Evolutionary conservation across 2,113 vertebrate species (phyloP), one percentile per base, ranked within the genome.

Genomic region (Nycticebus coucang): DNA sequence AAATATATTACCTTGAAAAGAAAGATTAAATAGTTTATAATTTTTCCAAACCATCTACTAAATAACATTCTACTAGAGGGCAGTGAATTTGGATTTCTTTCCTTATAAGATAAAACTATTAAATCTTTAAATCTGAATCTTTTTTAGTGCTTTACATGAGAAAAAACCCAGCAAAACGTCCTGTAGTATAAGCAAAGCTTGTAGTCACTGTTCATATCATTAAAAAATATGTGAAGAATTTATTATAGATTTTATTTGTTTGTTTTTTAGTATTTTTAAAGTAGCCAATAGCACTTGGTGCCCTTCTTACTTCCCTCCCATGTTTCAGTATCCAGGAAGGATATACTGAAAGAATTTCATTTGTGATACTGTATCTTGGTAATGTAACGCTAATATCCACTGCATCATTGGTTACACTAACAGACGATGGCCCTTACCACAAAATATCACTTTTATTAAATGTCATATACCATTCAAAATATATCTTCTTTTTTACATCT

Each of bases 221-320:
- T 77, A 66, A 2, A 89, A 57, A 71, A 8, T 55, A 74, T 59
- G 19, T 62, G 64, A 37, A 77, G 37, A 80, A 64, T 84, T 72
- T 93, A 9, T 50, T 33, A 9, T 17, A 74, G 30, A 17, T n/a
- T 88, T 64, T 77, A 5, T 35, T 66, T 66, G 19, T 15, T 79
- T 87, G 12, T 12, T 83, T 35, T 45, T 50, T 94, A 55, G 10
- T 55, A 72, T 41, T 87, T 95, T 35, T 78, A 59, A 95, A 87
- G 59, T 41, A 83, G 64, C 22, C 35, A 50, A 6, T 37, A 22
- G 53, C 13, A 50, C 9, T 53, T 59, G 15, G 5, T 19, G 0
- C 15, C 18, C 9, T 82, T 64, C 17, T 13, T 53, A 0, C 37
- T 89, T 89, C 21, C 50, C 35, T 57, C 24, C 62, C 30, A 2